Base-by-base conservation (phyloP, 2,113 vertebrate genomes). In the Physeter macrocephalus region DNA sequence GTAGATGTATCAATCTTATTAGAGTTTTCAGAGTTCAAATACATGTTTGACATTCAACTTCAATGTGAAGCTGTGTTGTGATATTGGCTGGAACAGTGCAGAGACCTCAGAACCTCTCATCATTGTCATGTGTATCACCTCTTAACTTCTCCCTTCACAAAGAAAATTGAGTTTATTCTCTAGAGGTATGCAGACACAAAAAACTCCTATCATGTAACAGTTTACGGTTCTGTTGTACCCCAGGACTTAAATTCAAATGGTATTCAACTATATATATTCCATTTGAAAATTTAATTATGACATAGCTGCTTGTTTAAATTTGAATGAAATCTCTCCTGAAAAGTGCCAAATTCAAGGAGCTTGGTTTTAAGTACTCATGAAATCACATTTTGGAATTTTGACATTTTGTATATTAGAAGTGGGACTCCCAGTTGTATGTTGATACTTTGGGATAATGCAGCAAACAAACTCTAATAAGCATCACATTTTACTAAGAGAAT, bases 231-330 rank as follows among this genome's bases (percentile, higher is more conserved):
- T 90, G 34, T 77, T 92, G 59, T 21, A 88, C 11, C 77, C 29
- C 17, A 93, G 34, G 88, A 31, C 27, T 75, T 94, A 27, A 92
- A 88, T 71, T 90, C 10, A 94, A 27, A 78, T 49, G 4, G 5
- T 71, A 41, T 61, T 86, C 25, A 31, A 41, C 1, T 64, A 3
- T 77, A 31, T 36, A n/a, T 43, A 64, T 88, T 59, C 18, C n/a
- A 83, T 34, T 41, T 93, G 20, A 89, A 92, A 74, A 74, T 86
- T 92, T 71, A 41, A 80, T 84, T 92, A 85, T 93, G 52, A 82
- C 6, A 52, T 91, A 49, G 46, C 25, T 94, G 66, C 10, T 61
- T 93, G 25, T 61, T 90, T 82, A 88, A 49, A 93, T 62, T 82
- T 91, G 29, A 97, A 94, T 46, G 15, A 85, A 90, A 86, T 54